A percentile compares a stretch with the other conserved stretches of the same genome.
These are phyloP conservation scores for Hypotaenidia okinawae DNA, from an alignment of 2,797 vertebrate genomes.

Conservation along the genomic window DNA sequence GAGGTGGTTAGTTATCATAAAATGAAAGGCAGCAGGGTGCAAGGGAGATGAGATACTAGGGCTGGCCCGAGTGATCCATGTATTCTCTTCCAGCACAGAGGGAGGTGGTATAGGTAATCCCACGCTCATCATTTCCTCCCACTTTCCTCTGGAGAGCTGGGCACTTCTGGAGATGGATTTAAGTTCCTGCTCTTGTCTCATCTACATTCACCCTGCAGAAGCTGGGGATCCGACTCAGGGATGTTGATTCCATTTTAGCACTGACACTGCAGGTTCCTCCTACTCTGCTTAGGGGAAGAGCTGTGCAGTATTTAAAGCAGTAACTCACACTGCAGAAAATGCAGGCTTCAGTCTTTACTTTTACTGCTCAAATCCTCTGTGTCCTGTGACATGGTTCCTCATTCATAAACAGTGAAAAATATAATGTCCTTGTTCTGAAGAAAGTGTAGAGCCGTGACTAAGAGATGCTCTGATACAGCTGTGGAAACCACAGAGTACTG, in stretches of 20 bases:
- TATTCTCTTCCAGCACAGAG: not conserved
- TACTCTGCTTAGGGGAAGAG: not conserved
- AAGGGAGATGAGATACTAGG: not conserved
- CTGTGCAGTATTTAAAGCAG: not conserved
- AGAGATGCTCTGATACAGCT: not conserved
- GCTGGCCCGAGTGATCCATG: not conserved
- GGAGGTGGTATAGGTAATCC: not conserved
- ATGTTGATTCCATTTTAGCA: not conserved
- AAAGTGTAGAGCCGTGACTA: not conserved
- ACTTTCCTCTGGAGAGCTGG: not conserved
- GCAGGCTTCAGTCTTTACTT: not conserved
- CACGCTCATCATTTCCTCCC: not conserved
- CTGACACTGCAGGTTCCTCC: not conserved
- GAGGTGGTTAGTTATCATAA: not conserved
- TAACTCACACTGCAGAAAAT: not conserved
- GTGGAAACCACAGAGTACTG: not conserved
- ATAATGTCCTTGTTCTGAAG: not conserved
- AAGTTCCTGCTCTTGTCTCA: not conserved
- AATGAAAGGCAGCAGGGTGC: not conserved
- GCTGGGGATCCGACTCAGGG: not conserved
- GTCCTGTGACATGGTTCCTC: not conserved
- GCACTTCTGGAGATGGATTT: not conserved
- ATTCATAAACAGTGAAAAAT: not conserved
- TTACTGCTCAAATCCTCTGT: not conserved
- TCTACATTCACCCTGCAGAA: not conserved